Base-by-base conservation (phyloP, 2,888 invertebrate genomes). In the Ischnura elegans region DNA sequence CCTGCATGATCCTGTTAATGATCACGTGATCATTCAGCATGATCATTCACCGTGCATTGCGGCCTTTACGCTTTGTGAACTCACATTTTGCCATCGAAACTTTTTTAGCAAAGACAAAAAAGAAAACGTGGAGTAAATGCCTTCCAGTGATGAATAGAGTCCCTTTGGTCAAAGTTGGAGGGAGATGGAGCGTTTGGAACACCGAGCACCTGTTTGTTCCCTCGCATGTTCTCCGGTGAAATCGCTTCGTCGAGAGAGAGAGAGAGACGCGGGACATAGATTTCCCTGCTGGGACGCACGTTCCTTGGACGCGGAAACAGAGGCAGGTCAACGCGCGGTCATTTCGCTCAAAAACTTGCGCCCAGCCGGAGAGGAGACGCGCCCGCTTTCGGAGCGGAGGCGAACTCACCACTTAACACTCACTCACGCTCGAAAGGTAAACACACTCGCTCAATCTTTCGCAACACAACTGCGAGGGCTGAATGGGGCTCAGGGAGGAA, bases 241-340 rank as follows among this genome's bases (percentile, higher is more conserved):
- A 76, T 76, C 76, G 76, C 36, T 36, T 36, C 76, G 13, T 13
- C 36, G 5, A 2, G 51, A 51, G 13, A 51, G n/a, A 13, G 51
- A 51, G 51, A 51, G 51, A 51, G 51, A 19, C 51, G 51, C 25
- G 61, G 61, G 61, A 6, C 16, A 10, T 6, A 76, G 76, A 36
- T 36, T 36, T 36, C 76, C 36, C 76, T 36, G 6, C 2, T 36
- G 3, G 4, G 25, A 5, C 76, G 13, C 0, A 13, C 6, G 29
- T 76, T 76, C 76, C 36, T 10, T 6, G 13, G 76, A 76, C 76
- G 76, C 76, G 76, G 76, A 76, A 76, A 76, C 36, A 29, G 29
- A 76, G 76, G 13, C 76, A 76, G 76, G 76, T 76, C 76, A 76
- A 61, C 21, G 29, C 76, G 25, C 76, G 76, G 76, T 76, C 76